These are phyloP conservation scores for Serilophus lunatus DNA, from an alignment of 2,113 vertebrate species.

Conservation along the genomic window DNA sequence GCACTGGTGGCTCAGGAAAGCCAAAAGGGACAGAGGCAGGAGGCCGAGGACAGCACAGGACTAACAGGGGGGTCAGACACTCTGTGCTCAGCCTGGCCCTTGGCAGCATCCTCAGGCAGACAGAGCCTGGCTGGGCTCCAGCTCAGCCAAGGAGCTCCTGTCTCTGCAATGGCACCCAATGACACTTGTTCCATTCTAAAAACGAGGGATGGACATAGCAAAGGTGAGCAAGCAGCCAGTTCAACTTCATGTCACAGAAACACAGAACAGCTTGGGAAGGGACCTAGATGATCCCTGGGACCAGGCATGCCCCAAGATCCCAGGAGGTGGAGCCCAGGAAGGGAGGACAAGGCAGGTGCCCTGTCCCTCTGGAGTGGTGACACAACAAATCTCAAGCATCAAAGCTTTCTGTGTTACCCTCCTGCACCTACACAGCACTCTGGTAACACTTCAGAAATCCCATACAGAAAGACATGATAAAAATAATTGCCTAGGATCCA, in stretches of 20 bases:
- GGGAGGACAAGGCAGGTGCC: not conserved
- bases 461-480: not conserved
- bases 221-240: not conserved
- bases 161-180: not conserved
- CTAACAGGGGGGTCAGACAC: rapidly evolving
- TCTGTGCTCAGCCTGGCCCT: rapidly evolving
- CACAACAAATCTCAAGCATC: rapidly evolving
- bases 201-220: not conserved
- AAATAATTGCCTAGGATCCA: not conserved
- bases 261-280: not conserved
- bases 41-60: not conserved
- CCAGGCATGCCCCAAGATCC: not conserved
- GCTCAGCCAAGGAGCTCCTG: not conserved
- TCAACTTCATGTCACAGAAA: not conserved
- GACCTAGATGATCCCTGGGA: not conserved
- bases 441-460: not conserved
- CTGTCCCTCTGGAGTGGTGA: rapidly evolving
- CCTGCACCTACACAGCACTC: not conserved
- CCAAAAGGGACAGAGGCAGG: not conserved
- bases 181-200: not conserved
- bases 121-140: rapidly evolving
- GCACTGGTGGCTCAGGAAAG: not conserved
- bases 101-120: not conserved
- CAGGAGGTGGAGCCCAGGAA: rapidly evolving
- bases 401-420: not conserved